Evolutionary conservation across 2,888 invertebrate species (phyloP).

Genomic region (Tupiocoris notatus): DNA sequence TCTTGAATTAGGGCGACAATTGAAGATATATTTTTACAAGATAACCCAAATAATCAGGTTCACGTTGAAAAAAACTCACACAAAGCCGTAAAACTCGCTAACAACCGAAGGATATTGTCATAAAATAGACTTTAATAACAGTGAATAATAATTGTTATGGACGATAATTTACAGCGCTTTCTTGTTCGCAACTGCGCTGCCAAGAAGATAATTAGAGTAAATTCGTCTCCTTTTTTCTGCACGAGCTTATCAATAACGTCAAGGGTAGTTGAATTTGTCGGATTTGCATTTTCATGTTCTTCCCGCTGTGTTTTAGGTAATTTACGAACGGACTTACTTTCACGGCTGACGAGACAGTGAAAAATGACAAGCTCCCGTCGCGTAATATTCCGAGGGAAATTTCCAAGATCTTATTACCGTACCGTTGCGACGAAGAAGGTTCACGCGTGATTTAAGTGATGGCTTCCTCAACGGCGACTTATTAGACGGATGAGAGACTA

Average conservation of each 20-base stretch:
- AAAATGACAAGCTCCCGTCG: background rate
- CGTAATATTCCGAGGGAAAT: background rate
- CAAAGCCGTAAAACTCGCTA: too few relatives aligned
- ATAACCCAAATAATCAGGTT: too few relatives aligned
- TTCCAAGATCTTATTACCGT: background rate
- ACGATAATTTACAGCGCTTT: too few relatives aligned
- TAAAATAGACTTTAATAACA: too few relatives aligned
- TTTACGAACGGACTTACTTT: background rate
- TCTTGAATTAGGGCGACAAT: too few relatives aligned
- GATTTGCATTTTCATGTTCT: background rate
- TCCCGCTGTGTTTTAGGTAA: background rate
- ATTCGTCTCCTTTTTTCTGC: background rate
- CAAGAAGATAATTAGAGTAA: too few relatives aligned
- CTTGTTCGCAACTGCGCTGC: too few relatives aligned
- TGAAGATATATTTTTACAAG: too few relatives aligned
- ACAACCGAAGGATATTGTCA: too few relatives aligned
- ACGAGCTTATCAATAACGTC: background rate
- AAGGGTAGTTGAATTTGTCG: background rate
- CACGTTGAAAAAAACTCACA: too few relatives aligned
- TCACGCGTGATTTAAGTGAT: conserved; percentile 15
- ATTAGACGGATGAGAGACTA: conserved; percentile 23
- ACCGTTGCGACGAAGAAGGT: background rate
- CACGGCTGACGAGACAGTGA: background rate
- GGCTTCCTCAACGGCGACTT: conserved; percentile 8
- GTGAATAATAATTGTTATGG: too few relatives aligned